Base-by-base conservation (phyloP, 2,113 vertebrate genomes). In the Gila orcuttii region DNA sequence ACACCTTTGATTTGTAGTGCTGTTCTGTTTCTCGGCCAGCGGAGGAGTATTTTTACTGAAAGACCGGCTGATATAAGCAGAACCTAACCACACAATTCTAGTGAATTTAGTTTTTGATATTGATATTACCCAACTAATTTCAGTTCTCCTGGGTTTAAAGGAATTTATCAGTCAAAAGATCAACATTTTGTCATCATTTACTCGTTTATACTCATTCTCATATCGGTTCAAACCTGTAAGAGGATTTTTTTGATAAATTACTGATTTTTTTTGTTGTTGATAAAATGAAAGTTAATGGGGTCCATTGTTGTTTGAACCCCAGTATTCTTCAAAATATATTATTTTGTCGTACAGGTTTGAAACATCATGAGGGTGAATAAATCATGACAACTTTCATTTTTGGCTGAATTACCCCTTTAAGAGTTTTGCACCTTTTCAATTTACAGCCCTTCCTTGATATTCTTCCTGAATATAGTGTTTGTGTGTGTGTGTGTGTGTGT, bases 1-100 rank as follows among this genome's bases (percentile, higher is more conserved):
- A 80, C 79, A 71, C 45, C 21, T 25, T 62, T 57, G 66, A 39
- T 76, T 78, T 55, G 60, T 64, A 64, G 74, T 36, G 25, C 59
- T 77, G 28, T 82, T 64, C 60, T 68, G 60, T 33, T 69, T 59
- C 75, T 55, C 33, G n/a, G 28, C 55, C 74, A 69, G 21, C 19
- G n/a, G 33, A 69, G 60, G 60, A 57, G 45, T 50, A 7, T 17
- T 39, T 36, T 68, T 42, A 64, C 45, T 62, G 60, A 85, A 73
- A n/a, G 78, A 74, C 39, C 36, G 15, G 15, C 74, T 86, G 64
- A 11, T 50, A 52, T 74, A 47, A 28, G 52, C 66, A 62, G 66
- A 73, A 45, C 50, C 45, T 33, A 55, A 31, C 55, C 33, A 79
- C 47, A 57, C 10, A 42, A 60, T 47, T 86, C 52, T 73, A 59